phyloP scores from a whole-genome alignment of 2,113 vertebrate genomes.

The human region GRCh38 chr7:81944501-81945000 shows the following conservation, averaged over 20 bases:
- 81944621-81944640: neutral
- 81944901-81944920: neutral
- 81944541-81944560: neutral
- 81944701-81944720: neutral
- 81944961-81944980: neutral
- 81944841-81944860: neutral
- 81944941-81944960: neutral
- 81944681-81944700: neutral
- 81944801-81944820: neutral
- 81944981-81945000: neutral
- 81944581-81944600: neutral
- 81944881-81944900: neutral
- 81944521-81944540: neutral
- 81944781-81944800: neutral
- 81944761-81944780: neutral
- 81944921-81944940: neutral
- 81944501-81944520: neutral
- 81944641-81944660: neutral
- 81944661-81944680: neutral
- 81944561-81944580: neutral
- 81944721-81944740: neutral
- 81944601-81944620: neutral
- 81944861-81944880: neutral
- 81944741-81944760: neutral
- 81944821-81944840: neutral